Evolutionary conservation across 2,113 vertebrate genomes (phyloP).

Genomic region (Ploceus nigricollis): DNA sequence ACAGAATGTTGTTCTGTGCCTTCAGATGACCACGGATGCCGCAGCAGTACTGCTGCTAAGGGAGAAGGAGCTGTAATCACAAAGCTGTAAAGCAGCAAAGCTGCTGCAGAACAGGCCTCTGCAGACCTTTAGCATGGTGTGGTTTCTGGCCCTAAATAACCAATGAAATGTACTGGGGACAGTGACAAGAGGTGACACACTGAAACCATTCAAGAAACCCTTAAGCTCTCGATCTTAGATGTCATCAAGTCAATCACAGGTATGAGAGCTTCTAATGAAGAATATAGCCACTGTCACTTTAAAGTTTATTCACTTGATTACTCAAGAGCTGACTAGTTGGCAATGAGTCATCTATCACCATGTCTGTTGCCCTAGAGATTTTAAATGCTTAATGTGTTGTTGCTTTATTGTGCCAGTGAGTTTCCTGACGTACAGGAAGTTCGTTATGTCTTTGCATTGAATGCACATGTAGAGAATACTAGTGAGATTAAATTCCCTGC

Average conservation of each 20-base stretch:
- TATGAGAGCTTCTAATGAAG: not conserved
- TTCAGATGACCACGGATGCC: not conserved
- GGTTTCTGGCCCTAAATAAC: not conserved
- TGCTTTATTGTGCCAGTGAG: not conserved
- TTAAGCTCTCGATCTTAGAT: not conserved
- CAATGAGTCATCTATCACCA: not conserved
- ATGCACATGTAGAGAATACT: not conserved
- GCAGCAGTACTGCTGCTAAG: not conserved
- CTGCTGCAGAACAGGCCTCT: not conserved
- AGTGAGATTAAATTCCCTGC: not conserved
- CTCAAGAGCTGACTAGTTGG: not conserved
- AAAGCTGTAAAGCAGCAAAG: not conserved
- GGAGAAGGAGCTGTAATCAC: not conserved
- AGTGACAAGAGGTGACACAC: not conserved
- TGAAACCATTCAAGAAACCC: not conserved
- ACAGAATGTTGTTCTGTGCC: not conserved
- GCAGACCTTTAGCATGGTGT: not conserved
- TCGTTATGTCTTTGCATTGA: not conserved
- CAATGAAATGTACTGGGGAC: not conserved
- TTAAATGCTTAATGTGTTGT: not conserved
- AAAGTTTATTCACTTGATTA: not conserved
- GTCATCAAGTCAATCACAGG: not conserved
- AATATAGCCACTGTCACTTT: not conserved
- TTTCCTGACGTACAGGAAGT: not conserved
- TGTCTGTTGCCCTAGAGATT: not conserved